phyloP scores from a whole-genome alignment of 2,113 vertebrate genomes.

The Oriolus oriolus region DNA sequence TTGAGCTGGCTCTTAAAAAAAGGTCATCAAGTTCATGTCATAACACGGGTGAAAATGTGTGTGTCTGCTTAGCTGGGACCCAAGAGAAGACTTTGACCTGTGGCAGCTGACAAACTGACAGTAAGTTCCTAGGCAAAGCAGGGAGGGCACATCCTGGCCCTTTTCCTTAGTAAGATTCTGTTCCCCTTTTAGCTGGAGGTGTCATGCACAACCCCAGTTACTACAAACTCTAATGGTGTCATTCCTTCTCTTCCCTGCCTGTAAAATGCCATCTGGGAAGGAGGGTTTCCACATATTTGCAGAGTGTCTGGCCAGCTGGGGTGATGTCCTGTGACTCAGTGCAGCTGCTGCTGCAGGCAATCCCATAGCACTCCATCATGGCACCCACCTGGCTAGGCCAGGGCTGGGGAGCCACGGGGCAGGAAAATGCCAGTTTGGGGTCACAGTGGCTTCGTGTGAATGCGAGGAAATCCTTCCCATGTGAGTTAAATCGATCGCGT shows the following conservation, averaged over 20 bases:
- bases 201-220: neutral
- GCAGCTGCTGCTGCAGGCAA: neutral
- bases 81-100: neutral
- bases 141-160: neutral
- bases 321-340: neutral
- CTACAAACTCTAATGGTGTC: neutral
- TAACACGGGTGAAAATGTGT: neutral
- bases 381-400: neutral
- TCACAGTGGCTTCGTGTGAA: accelerated
- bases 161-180: neutral
- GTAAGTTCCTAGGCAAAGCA: neutral
- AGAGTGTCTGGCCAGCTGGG: neutral
- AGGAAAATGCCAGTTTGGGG: neutral
- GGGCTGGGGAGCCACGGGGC: neutral
- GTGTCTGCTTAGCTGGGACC: neutral
- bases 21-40: neutral
- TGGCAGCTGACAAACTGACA: neutral
- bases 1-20: neutral
- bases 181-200: neutral
- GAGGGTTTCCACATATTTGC: neutral
- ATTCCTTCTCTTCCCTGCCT: neutral
- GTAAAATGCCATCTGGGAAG: neutral
- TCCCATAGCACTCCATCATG: neutral
- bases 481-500: accelerated
- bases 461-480: accelerated